Conservation (phyloP, 2,113 vertebrate species). For the Lepisosteus oculatus region DNA sequence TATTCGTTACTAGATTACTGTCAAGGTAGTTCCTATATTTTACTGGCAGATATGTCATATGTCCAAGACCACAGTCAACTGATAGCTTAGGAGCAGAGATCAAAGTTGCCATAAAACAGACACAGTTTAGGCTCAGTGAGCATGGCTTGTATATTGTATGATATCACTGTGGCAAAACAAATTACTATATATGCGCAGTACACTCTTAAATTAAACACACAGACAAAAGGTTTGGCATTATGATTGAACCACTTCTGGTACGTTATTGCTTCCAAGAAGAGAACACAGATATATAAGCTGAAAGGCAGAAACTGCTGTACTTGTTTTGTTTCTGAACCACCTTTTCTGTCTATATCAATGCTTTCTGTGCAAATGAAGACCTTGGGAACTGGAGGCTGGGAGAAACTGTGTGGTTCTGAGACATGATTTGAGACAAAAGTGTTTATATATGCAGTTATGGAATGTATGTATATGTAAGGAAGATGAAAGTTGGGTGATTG, state of each 20-base stretch:
- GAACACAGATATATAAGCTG: neutral
- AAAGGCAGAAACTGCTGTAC: neutral
- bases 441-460: too few relatives aligned
- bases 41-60: neutral
- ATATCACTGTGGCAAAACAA: neutral
- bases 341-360: neutral
- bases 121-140: neutral
- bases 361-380: neutral
- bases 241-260: neutral
- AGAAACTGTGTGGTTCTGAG: too few relatives aligned
- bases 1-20: constrained; percentile 4
- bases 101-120: too few relatives aligned
- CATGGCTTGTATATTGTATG: neutral
- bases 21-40: neutral
- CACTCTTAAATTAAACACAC: neutral
- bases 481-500: too few relatives aligned
- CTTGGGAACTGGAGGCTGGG: too few relatives aligned
- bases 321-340: neutral
- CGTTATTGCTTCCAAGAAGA: neutral
- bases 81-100: constrained; percentile 1
- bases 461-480: too few relatives aligned
- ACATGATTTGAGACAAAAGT: too few relatives aligned
- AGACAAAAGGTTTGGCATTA: neutral
- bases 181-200: neutral
- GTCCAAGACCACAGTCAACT: neutral